A percentile compares a stretch with the other conserved stretches of the same genome.
These are phyloP conservation scores for Parapristionchus giblindavisi DNA, from an alignment of 2,888 invertebrate species.

Conservation along the genomic window DNA sequence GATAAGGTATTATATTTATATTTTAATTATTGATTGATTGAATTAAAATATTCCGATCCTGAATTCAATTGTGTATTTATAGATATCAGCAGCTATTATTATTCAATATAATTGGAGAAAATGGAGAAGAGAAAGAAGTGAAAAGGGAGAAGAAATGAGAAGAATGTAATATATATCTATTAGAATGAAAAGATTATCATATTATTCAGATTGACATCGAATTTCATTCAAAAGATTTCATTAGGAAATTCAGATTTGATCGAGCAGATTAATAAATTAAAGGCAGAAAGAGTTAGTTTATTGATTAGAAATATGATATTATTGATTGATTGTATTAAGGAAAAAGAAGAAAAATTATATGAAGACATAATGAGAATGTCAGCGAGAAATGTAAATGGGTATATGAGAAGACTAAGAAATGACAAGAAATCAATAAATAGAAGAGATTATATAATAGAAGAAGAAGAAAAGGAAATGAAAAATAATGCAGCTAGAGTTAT, in stretches of 20 bases:
- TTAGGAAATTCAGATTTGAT: slow-evolving; percentile 17
- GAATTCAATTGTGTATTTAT: too few species aligned
- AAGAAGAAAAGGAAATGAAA: not conserved
- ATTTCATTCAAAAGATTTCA: slow-evolving; percentile 17
- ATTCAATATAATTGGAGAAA: slow-evolving; percentile 32
- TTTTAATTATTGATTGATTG: too few species aligned
- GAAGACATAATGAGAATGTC: slow-evolving; percentile 20
- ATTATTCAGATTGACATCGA: slow-evolving; percentile 3
- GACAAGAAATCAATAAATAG: not conserved
- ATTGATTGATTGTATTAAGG: not conserved
- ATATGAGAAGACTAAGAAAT: slow-evolving; percentile 2
- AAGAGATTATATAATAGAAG: not conserved
- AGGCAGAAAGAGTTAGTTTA: slow-evolving; percentile 21
- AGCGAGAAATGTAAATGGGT: slow-evolving; percentile 23
- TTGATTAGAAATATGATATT: not conserved
- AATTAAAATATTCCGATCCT: too few species aligned
- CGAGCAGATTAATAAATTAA: slow-evolving; percentile 6
- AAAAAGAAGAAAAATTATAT: slow-evolving; percentile 25
- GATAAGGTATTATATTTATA: too few species aligned
- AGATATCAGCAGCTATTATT: slow-evolving; percentile 29
- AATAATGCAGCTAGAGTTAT: slow-evolving; percentile 30
- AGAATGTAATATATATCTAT: not conserved
- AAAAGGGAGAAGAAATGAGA: slow-evolving; percentile 8
- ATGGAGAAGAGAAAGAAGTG: slow-evolving; percentile 28
- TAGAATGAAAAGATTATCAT: not conserved